These are phyloP conservation scores for Lasiurus cinereus DNA, from an alignment of 2,113 vertebrate species.

Conservation along the genomic window DNA sequence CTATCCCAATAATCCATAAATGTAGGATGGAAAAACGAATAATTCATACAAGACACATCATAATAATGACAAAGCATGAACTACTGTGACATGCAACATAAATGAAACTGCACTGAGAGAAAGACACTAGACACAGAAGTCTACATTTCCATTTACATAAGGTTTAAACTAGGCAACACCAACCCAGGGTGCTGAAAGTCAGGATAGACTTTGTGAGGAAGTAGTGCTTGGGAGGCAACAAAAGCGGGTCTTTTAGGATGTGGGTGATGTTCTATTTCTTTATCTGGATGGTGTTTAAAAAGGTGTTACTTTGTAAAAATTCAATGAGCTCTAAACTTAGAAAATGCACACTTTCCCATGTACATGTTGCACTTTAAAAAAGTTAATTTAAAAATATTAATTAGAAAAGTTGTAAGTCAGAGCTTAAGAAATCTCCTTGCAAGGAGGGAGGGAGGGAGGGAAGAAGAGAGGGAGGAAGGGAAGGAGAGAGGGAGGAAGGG, in stretches of 20 bases:
- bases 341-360: not conserved
- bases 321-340: not conserved
- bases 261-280: not conserved
- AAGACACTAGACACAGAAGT: not conserved
- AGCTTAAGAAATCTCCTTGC: not conserved
- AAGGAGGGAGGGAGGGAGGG: conserved; percentile 1
- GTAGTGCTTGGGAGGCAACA: not conserved
- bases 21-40: not conserved
- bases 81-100: not conserved
- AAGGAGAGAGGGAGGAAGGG: not conserved
- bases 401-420: conserved; percentile 22
- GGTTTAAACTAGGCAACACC: conserved; percentile 3
- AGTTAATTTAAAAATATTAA: conserved; percentile 48
- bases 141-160: not conserved
- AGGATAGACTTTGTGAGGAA: not conserved
- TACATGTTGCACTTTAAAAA: not conserved
- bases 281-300: not conserved
- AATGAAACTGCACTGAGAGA: not conserved
- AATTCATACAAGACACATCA: not conserved
- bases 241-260: not conserved
- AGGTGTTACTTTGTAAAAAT: not conserved
- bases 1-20: not conserved
- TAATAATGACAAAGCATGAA: not conserved
- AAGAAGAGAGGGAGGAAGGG: not conserved
- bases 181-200: not conserved